Evolutionary conservation across 2,113 vertebrate genomes (phyloP).

Genomic region (Xenopus laevis): DNA sequence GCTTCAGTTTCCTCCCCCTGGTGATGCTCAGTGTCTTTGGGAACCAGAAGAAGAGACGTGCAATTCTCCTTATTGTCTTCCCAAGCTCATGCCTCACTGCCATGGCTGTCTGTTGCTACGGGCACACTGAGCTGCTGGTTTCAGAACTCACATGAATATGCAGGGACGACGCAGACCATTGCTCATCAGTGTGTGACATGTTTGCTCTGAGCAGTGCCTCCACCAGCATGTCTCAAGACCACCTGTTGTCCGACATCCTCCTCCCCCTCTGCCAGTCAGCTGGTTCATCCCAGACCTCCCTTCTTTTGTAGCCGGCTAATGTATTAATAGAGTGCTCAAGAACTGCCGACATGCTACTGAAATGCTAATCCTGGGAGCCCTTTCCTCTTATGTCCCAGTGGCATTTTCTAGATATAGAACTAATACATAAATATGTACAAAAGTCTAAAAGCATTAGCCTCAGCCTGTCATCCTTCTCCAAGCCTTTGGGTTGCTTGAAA

Average conservation of each 20-base stretch:
- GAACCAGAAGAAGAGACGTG: conserved; percentile 58
- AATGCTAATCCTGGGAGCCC: conserved; percentile 48
- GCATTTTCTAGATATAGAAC: not conserved
- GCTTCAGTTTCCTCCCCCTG: conserved; percentile 55
- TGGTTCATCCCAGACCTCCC: conserved; percentile 54
- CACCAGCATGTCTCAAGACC: conserved; percentile 58
- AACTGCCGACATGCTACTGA: conserved; percentile 48
- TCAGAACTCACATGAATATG: conserved; percentile 22
- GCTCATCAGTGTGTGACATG: conserved; percentile 30
- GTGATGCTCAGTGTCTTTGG: conserved; percentile 57
- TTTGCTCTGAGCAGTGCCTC: conserved; percentile 53
- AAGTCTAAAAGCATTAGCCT: not conserved
- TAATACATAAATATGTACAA: not conserved
- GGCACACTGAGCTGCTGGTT: conserved; percentile 36
- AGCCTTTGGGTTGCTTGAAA: not conserved
- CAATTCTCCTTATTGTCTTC: conserved; percentile 64
- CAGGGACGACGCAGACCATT: conserved; percentile 24
- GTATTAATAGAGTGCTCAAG: conserved; percentile 64
- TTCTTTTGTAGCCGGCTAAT: conserved; percentile 49
- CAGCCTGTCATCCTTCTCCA: not conserved
- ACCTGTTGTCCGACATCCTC: conserved; percentile 67
- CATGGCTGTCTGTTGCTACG: conserved; percentile 48
- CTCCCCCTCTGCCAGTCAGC: conserved; percentile 51
- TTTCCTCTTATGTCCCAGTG: conserved; percentile 42
- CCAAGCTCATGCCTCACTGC: conserved; percentile 59